A percentile compares a stretch with the other conserved stretches of the same genome.
Evolutionary conservation across 2,113 vertebrate species (phyloP).

Genomic region (Scomber japonicus): DNA sequence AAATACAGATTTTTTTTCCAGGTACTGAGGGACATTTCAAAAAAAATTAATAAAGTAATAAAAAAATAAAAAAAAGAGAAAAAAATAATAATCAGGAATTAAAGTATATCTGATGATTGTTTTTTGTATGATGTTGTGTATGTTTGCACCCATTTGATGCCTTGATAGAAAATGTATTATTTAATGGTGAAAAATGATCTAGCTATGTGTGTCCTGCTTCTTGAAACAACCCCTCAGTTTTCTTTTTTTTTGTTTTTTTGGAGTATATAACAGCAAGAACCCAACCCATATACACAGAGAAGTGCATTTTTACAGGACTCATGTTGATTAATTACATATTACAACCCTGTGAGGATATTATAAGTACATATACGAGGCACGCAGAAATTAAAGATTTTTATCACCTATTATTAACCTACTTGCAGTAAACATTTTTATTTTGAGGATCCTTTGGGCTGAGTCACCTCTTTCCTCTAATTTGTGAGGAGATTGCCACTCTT

Average conservation of each 20-base stretch:
- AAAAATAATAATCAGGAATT: slow-evolving; percentile 27
- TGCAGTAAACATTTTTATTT: slow-evolving; percentile 68
- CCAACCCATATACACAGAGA: slow-evolving; percentile 66
- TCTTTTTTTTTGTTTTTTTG: slow-evolving; percentile 22
- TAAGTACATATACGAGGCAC: slow-evolving; percentile 69
- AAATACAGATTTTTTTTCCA: slow-evolving; percentile 18
- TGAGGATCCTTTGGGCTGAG: slow-evolving; percentile 63
- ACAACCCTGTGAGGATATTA: slow-evolving; percentile 68
- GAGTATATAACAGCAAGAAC: slow-evolving; percentile 56
- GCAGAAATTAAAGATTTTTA: slow-evolving; percentile 64
- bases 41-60: background rate
- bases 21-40: background rate
- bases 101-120: slow-evolving; percentile 2
- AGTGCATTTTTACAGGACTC: slow-evolving; percentile 68
- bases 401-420: slow-evolving; percentile 70
- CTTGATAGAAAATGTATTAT: slow-evolving; percentile 14
- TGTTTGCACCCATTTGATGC: slow-evolving; percentile 31
- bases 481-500: slow-evolving; percentile 42
- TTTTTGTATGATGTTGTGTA: background rate
- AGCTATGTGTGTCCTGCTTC: slow-evolving; percentile 6
- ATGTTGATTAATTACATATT: slow-evolving; percentile 65
- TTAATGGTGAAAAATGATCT: slow-evolving; percentile 1
- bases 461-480: slow-evolving; percentile 58
- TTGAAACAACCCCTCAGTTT: background rate
- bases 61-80: background rate